Evolutionary conservation across 2,888 invertebrate genomes (phyloP), one percentile per base, ranked within the genome.

Genomic region (Tipula confusa): DNA sequence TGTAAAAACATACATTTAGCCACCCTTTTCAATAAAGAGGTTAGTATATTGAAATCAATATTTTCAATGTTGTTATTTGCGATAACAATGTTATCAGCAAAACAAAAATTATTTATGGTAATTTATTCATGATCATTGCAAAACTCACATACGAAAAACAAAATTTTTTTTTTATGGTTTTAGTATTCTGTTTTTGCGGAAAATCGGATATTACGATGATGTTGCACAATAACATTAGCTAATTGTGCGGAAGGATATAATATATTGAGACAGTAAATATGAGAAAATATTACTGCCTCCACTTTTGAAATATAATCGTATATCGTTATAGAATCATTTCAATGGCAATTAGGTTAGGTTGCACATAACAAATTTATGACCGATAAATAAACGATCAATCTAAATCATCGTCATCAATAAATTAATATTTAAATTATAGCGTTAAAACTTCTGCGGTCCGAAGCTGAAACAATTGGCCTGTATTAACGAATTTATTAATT

Each of bases 61-160:
- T 33, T 33, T 33, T 33, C n/a, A 36, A 36, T 43, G 3, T 43
- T 43, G 13, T n/a, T 15, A 1, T 24, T 18, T 64, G 18, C 1
- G 9, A 9, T 64, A 64, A 64, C 24, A 64, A 64, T 64, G 24
- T 64, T 64, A 64, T 64, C 24, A 24, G 64, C 18, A 36, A 1
- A 36, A 9, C 36, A 11, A 36, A 43, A 9, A 64, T 64, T 64
- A 64, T 64, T 64, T 64, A 64, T 64, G 64, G 64, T 24, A 64
- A 64, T 64, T 64, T 64, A 64, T 64, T 64, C 64, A 64, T 64
- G 64, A 64, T 64, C 64, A 64, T 64, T 64, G 64, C 64, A 64
- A 64, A 64, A 64, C 64, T 64, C 64, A 9, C 64, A 64, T 24
- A 64, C 64, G 7, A 64, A 64, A 64, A 64, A 64, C 24, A n/a